These are phyloP conservation scores for Lithobates sylvaticus DNA, from an alignment of 2,797 vertebrate genomes.

Conservation along the genomic window DNA sequence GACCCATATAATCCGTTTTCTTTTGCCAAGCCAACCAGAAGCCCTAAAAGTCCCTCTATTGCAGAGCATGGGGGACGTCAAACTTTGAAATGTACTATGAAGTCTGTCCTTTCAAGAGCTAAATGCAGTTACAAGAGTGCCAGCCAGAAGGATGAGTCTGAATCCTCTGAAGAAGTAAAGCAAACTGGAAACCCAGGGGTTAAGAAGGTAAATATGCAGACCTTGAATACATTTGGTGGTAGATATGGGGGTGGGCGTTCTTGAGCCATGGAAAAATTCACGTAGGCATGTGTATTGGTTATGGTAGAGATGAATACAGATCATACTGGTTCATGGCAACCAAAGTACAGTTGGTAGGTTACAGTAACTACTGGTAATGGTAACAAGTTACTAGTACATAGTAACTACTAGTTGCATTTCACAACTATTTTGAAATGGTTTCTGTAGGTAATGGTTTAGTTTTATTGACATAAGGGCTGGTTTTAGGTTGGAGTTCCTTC, in stretches of 20 bases:
- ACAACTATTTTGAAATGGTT: too few species aligned
- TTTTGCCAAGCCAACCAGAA: constrained; percentile 22
- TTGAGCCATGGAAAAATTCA: too few species aligned
- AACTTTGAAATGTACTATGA: not conserved
- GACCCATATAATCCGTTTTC: constrained; percentile 52
- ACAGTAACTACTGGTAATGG: too few species aligned
- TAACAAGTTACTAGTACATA: too few species aligned
- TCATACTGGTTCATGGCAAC: too few species aligned
- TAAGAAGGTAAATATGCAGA: constrained; percentile 23
- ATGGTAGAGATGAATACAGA: too few species aligned
- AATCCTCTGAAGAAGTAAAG: not conserved
- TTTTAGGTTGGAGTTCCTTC: too few species aligned
- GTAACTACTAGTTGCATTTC: too few species aligned
- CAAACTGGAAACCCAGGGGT: not conserved
- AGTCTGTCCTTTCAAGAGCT: constrained; percentile 1
- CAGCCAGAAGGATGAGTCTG: not conserved
- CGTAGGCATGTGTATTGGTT: too few species aligned
- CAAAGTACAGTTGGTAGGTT: too few species aligned
- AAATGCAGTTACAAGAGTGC: constrained; percentile 16
- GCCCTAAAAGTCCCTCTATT: not conserved
- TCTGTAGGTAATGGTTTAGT: too few species aligned
- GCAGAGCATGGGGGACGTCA: not conserved
- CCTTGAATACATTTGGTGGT: not conserved
- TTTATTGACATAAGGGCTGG: too few species aligned
- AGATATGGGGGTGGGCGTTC: not conserved